Percentiles rank a stretch among this genome's conserved stretches.
phyloP scores from a whole-genome alignment of 2,113 vertebrate species.

The Melanerpes aurifrons region DNA sequence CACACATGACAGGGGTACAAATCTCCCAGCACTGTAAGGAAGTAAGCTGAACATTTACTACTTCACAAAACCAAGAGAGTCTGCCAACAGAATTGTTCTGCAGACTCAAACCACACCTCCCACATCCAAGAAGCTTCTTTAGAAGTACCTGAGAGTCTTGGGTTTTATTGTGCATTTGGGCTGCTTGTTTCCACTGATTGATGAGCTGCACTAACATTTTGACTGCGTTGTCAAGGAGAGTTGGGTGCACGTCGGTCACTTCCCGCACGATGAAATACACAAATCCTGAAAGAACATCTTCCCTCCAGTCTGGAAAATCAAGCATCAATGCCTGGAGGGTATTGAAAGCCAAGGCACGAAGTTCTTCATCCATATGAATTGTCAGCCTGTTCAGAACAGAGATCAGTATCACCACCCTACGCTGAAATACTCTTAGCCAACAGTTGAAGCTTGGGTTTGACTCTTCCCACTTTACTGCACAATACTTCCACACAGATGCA shows the following conservation, averaged over 20 bases:
- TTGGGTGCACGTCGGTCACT: slow-evolving; percentile 95
- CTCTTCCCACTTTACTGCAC: neutral
- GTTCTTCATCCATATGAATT: slow-evolving; percentile 98
- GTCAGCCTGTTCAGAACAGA: slow-evolving; percentile 85
- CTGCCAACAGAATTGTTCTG: neutral
- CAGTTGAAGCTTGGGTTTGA: neutral
- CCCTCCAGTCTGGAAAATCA: slow-evolving; percentile 97
- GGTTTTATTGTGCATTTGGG: slow-evolving; percentile 89
- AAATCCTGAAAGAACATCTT: slow-evolving; percentile 97
- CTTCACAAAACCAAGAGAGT: neutral
- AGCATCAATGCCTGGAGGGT: slow-evolving; percentile 97
- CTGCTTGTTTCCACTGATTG: slow-evolving; percentile 95
- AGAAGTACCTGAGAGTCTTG: slow-evolving; percentile 87
- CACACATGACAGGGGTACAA: neutral
- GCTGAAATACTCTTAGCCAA: neutral
- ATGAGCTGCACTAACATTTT: slow-evolving; percentile 98
- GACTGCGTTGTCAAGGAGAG: slow-evolving; percentile 94
- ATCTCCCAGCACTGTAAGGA: neutral
- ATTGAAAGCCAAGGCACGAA: slow-evolving; percentile 95
- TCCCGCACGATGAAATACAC: slow-evolving; percentile 96
- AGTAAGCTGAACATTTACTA: neutral
- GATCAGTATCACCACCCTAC: neutral
- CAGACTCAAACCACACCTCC: neutral
- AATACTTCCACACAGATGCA: neutral
- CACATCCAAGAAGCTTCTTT: neutral